Base-by-base conservation (phyloP, 2,888 invertebrate genomes). In the Pristionchus japonicus region DNA sequence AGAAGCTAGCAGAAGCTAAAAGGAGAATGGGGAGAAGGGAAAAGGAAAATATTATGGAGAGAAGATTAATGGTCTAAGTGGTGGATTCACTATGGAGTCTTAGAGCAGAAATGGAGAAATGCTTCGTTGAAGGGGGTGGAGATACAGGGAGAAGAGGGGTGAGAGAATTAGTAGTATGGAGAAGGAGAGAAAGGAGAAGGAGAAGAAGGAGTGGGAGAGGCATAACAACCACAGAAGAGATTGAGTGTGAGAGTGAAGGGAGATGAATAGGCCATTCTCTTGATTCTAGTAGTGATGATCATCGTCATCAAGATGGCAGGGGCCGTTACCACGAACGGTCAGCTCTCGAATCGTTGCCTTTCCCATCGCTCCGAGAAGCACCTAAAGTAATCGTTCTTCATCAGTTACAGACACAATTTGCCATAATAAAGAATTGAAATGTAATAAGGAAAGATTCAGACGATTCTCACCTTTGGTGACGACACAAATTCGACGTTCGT, bases 311-410 rank as follows among this genome's bases (percentile, higher is more conserved):
- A 64, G 70, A 27, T 86, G 86, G 27, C 13, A 47, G 1, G 86
- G 70, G 23, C 37, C 87, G 27, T 64, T 43, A 17, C 88, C 89
- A 15, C 91, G 88, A 34, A 91, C 74, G 64, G 90, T 90, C 43
- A 92, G 87, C 47, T 91, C 91, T 34, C 92, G 90, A 37, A 93
- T 92, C n/a, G 93, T 93, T 15, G 93, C 93, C 43, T 92, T 89
- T 13, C 92, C 92, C 93, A 93, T 93, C 15, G 93, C 93, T 17
- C 93, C 93, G 34, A 93, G 91, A 23, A 93, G 89, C 7, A 93
- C 93, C 88, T 92, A 89, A 40, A 64, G 86, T 80, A 85, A 82
- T 40, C 86, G 15, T 31, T 64, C 31, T 15, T 64, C 52, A 57
- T 57, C 23, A 13, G 15, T 57, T 57, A 13, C 52, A 20, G 7